Evolutionary conservation across 2,113 vertebrate species (phyloP).

Genomic region (Oplegnathus fasciatus): DNA sequence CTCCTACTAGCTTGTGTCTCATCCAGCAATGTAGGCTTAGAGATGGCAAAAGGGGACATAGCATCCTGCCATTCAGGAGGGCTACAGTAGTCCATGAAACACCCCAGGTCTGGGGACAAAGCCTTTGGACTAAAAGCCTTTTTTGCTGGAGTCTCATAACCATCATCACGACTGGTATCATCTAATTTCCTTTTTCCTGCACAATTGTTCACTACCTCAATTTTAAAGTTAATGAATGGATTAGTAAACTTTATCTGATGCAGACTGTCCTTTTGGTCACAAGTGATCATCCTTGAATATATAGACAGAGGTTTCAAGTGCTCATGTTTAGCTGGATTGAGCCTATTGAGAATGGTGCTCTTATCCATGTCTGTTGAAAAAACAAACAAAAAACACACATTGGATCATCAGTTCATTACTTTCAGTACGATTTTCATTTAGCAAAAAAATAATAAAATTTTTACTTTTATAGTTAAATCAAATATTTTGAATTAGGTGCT

Average conservation of each 20-base stretch:
- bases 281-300: constrained; percentile 36
- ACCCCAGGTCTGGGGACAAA: constrained; percentile 64
- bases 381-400: neutral
- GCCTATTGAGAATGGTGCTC: neutral
- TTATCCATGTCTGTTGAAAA: constrained; percentile 47
- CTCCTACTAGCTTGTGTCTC: neutral
- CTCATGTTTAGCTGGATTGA: neutral
- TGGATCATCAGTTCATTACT: neutral
- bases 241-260: neutral
- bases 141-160: constrained; percentile 56
- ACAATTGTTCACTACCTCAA: constrained; percentile 28
- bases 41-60: neutral
- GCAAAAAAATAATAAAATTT: neutral
- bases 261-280: neutral
- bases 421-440: neutral
- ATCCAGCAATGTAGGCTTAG: neutral
- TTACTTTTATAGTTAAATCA: neutral
- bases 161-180: constrained; percentile 32
- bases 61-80: neutral
- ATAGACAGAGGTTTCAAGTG: constrained; percentile 58
- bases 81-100: constrained; percentile 44
- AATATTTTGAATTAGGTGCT: neutral
- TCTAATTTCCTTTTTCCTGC: constrained; percentile 44
- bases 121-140: constrained; percentile 21
- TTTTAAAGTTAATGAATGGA: constrained; percentile 56